Evolutionary conservation across 2,888 invertebrate species (phyloP), one percentile per base, ranked within the genome.

Genomic region (Drosophila sordidula): DNA sequence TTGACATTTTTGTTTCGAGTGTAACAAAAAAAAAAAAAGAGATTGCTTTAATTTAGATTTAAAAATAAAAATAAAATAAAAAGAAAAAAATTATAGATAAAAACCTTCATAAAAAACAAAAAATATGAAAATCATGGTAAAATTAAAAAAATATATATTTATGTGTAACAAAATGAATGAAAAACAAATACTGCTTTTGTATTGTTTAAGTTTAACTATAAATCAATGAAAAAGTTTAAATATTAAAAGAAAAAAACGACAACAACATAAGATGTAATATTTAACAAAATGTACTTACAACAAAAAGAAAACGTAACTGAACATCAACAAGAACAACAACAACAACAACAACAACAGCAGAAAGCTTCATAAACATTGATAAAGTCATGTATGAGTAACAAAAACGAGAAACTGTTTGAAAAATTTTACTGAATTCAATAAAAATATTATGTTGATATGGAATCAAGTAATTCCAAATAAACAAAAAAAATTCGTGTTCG

Each of bases 361-460:
- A 72, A 75, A 55, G 78, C 78, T 75, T 75, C 73, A 81, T 65
- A 70, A 75, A 85, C 68, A 75, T 74, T 78, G 59, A 84, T 68
- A 59, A 73, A 63, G 65, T 70, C 80, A 76, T 84, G 84, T 87
- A 85, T 68, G 84, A 77, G 71, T 78, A 80, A 85, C 66, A 75
- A 81, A 85, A 80, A 88, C 68, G 81, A 81, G 70, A 82, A 85
- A 90, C 79, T 80, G 89, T 88, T 90, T 89, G 76, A 90, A 87
- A 90, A 90, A 90, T 90, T 90, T 90, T 90, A 90, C 90, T 90
- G 90, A 90, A 90, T 90, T 90, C 90, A 90, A 90, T 90, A 90
- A 90, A 83, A 90, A 88, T 89, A 90, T 88, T 90, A 89, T 90
- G 90, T 90, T 90, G 90, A 90, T 90, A 90, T 90, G 90, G 91